phyloP scores from a whole-genome alignment of 2,888 invertebrate genomes.

The Taenaris catops region DNA sequence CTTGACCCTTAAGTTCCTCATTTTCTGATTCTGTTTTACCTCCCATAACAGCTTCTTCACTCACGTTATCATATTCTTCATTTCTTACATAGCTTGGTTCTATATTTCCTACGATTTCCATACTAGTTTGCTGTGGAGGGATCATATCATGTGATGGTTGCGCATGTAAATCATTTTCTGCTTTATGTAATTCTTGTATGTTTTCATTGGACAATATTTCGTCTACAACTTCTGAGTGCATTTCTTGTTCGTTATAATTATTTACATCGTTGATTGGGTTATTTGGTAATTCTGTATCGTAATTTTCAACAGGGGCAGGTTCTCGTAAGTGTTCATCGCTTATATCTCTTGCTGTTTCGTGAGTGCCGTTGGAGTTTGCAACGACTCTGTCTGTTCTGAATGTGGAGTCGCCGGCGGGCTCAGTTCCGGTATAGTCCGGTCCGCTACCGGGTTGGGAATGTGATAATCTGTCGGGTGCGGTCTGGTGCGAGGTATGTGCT shows the following conservation, averaged over 20 bases:
- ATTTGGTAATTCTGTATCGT: slow-evolving; percentile 3
- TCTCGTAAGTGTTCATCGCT: slow-evolving; percentile 32
- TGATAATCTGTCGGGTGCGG: slow-evolving; percentile 54
- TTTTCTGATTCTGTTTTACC: too few species aligned
- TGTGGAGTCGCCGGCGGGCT: slow-evolving; percentile 61
- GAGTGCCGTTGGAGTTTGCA: slow-evolving; percentile 34
- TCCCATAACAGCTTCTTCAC: slow-evolving; percentile 17
- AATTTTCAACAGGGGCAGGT: slow-evolving; percentile 3
- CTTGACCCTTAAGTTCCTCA: slow-evolving; percentile 22
- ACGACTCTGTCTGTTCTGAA: slow-evolving; percentile 36
- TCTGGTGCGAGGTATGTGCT: slow-evolving; percentile 70
- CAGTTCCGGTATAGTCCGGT: slow-evolving; percentile 62
- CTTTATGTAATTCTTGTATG: slow-evolving; percentile 25
- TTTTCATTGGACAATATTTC: slow-evolving; percentile 19
- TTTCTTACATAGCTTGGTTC: slow-evolving; percentile 11
- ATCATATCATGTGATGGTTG: slow-evolving; percentile 11
- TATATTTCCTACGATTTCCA: slow-evolving; percentile 12
- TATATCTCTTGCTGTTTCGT: slow-evolving; percentile 39
- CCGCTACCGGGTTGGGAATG: slow-evolving; percentile 50
- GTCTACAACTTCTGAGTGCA: neutral
- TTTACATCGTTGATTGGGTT: neutral
- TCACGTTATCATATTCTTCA: slow-evolving; percentile 19
- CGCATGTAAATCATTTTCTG: slow-evolving; percentile 9
- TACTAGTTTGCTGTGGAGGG: slow-evolving; percentile 7
- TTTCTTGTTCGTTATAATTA: slow-evolving; percentile 2